Conservation (phyloP, 2,797 vertebrate genomes). For the Poecilia velifera region DNA sequence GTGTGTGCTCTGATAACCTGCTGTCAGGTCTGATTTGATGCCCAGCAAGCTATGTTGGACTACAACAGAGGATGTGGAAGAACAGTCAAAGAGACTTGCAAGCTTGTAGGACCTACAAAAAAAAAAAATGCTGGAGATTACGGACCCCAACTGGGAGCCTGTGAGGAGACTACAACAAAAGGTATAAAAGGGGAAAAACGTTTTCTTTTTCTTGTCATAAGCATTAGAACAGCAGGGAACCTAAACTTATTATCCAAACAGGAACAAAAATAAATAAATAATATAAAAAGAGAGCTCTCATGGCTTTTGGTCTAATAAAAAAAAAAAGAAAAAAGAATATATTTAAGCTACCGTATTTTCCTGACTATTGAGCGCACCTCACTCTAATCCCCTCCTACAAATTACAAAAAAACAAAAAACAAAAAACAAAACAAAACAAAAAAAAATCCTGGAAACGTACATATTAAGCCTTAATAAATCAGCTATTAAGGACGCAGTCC, state of each 20-base stretch:
- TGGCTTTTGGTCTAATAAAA: neutral
- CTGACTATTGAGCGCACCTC: too few species aligned
- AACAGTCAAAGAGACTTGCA: conserved; percentile 42
- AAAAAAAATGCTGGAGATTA: conserved; percentile 34
- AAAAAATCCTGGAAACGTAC: too few species aligned
- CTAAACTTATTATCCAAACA: conserved; percentile 15
- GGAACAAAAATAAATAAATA: conserved; percentile 6
- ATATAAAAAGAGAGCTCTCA: neutral
- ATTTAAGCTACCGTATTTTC: neutral
- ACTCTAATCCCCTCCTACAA: too few species aligned
- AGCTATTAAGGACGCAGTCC: too few species aligned
- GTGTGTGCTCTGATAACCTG: conserved; percentile 60
- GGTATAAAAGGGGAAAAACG: conserved; percentile 5
- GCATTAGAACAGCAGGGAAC: conserved; percentile 31
- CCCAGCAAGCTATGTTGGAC: conserved; percentile 63
- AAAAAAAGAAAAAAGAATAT: neutral
- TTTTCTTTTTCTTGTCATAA: conserved; percentile 11
- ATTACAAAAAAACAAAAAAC: too few species aligned
- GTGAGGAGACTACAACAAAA: conserved; percentile 35
- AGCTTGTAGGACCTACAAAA: conserved; percentile 23
- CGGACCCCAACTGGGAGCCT: conserved; percentile 38
- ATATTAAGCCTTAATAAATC: too few species aligned
- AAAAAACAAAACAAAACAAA: too few species aligned
- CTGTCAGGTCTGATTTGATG: conserved; percentile 69
- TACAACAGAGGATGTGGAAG: conserved; percentile 41